Base-by-base conservation (phyloP, 2,113 vertebrate species). In the Narcine bancroftii region DNA sequence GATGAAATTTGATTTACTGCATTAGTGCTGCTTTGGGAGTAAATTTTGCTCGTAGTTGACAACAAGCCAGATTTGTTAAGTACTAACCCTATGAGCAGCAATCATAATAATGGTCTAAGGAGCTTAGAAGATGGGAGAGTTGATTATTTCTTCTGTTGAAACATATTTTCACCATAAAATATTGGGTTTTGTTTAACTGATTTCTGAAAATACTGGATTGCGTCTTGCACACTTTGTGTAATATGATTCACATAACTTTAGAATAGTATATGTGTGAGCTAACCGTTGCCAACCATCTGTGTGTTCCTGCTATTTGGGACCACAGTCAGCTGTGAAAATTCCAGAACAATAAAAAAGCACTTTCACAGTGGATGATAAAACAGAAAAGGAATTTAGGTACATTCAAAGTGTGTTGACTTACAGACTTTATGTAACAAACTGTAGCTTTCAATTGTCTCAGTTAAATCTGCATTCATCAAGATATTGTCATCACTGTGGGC, bases 1-100 rank as follows among this genome's bases (percentile, higher is more conserved):
- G 7, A 26, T 42, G 87, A 60, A 89, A 89, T 91, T 65, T 91
- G 65, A 66, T 91, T 91, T 89, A 69, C 87, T 66, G 87, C 87
- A 66, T 89, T 89, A 63, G 60, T 45, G 60, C 81, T 85, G 81
- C 81, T 60, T 60, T 56, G 26, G 79, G 33, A 85, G 50, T 15
- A 85, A 56, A 60, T 36, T 33, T 60, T 5, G 13, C 33, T n/a
- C n/a, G 2, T 56, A 60, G 33, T 60, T 60, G 53, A 60, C 60
- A 36, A 36, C 81, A 85, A 60, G 81, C 53, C 29, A 60, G 81
- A 85, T 85, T 53, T 85, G 53, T 33, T 85, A n/a, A n/a, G 81
- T 50, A 4, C 81, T 85, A 17, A 85, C 50, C n/a, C 47, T 85
- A 3, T 17, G 50, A 85, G 33, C 50, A 36, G 13, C 15, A 19